Base-by-base conservation (phyloP, 2,797 vertebrate genomes). In the Malacoctenus gilli region DNA sequence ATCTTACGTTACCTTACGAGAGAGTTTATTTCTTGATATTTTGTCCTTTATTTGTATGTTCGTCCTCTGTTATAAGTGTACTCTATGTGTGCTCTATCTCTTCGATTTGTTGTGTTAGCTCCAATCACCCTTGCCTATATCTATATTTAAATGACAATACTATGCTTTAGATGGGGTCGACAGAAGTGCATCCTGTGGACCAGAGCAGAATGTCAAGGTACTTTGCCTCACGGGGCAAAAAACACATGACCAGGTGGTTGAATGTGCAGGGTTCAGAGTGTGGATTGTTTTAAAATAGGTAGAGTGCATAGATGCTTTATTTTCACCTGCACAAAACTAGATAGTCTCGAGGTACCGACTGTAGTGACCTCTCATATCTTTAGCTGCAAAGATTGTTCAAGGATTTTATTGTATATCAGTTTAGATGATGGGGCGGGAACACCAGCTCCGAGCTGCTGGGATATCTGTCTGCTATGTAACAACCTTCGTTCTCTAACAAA, bases 71-170 rank as follows among this genome's bases (percentile, higher is more conserved):
- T 58, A 60, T 14, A 43, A 40, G 51, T 54, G 59, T 74, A 59
- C 48, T 61, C 18, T 72, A 35, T 40, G 54, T 71, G 52, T 78
- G 63, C 72, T 57, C 49, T 60, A 44, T 69, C 52, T 68, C 34
- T 57, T 47, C 16, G 1, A 19, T 64, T 39, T 64, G 53, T 72
- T 36, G 74, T 75, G 48, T 78, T 75, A 65, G 77, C 68, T 68
- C 55, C 49, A 43, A 82, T 80, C 85, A 86, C 87, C 84, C 62
- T 75, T 82, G 85, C 80, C 83, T 87, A 78, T 85, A 87, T 85
- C 64, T 59, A 76, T 72, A 71, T 83, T 68, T 65, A 57, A 83
- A 75, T 34, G 44, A 86, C 46, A 75, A 69, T 60, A 80, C 81
- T 78, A 82, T 79, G 72, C 80, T 79, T 80, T 54, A 39, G 68